These are phyloP conservation scores for Falco rusticolus DNA, from an alignment of 2,797 vertebrate genomes.

Conservation along the genomic window DNA sequence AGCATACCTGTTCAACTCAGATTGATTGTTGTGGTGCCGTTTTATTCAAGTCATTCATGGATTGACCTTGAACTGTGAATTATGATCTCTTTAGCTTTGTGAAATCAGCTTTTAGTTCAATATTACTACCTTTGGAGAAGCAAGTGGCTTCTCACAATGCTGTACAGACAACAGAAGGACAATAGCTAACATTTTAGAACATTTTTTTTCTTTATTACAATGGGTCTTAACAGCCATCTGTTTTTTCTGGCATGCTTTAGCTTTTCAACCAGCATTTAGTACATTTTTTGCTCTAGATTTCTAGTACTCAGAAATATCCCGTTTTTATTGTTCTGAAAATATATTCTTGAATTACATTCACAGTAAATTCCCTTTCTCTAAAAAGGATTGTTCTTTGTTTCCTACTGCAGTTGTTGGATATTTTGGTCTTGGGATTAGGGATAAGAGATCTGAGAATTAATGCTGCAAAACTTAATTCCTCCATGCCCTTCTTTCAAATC, in stretches of 20 bases:
- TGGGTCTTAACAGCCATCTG: constrained; percentile 40
- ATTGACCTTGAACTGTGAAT: constrained; percentile 16
- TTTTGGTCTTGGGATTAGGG: not conserved
- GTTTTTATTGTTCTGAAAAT: constrained; percentile 32
- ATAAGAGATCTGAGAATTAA: not conserved
- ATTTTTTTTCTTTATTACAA: constrained; percentile 31
- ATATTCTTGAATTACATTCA: not conserved
- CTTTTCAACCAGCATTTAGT: constrained; percentile 4
- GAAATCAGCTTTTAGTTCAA: constrained; percentile 24
- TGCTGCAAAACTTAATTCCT: not conserved
- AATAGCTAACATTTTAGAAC: constrained; percentile 9
- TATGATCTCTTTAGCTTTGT: not conserved
- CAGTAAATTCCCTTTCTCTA: not conserved
- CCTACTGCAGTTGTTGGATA: not conserved
- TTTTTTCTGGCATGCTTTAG: constrained; percentile 34
- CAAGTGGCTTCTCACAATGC: not conserved
- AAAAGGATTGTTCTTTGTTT: constrained; percentile 12
- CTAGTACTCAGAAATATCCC: constrained; percentile 5
- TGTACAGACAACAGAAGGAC: constrained; percentile 13
- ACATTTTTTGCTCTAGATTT: constrained; percentile 20
- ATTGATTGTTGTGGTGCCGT: not conserved
- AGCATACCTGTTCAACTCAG: not conserved
- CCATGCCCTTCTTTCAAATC: not conserved
- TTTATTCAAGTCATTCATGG: constrained; percentile 6
- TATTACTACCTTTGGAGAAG: not conserved